Conservation (phyloP, 2,888 invertebrate genomes). For the Leptarthrus brevirostris region DNA sequence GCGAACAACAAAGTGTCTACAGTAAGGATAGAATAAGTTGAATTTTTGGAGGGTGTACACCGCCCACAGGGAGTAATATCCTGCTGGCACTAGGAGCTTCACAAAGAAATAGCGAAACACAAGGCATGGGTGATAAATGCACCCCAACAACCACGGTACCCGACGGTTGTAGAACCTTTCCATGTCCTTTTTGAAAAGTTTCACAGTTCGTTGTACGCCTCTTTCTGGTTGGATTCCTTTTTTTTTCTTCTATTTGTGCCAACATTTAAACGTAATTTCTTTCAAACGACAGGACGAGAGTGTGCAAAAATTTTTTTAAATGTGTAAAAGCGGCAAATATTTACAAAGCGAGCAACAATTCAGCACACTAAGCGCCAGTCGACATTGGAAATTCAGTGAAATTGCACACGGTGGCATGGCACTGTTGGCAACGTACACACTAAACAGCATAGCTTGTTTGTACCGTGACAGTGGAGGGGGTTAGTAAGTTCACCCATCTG, state of each 20-base stretch:
- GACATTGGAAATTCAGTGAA: conserved; percentile 1
- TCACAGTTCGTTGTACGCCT: conserved; percentile 4
- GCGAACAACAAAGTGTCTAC: conserved; percentile 17
- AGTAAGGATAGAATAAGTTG: conserved; percentile 3
- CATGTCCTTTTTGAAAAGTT: neutral
- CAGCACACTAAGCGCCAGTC: neutral
- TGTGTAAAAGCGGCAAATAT: conserved; percentile 18
- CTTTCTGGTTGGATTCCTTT: neutral
- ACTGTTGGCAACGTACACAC: neutral
- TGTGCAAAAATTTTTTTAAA: conserved; percentile 17
- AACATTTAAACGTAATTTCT: conserved; percentile 19
- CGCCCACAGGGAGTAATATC: conserved; percentile 10
- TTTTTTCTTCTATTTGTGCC: neutral
- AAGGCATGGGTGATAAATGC: neutral
- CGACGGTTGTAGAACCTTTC: neutral
- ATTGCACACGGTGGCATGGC: neutral
- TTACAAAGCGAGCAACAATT: conserved; percentile 12
- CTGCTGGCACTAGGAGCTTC: conserved; percentile 5
- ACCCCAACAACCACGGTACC: neutral
- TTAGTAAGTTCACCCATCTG: neutral
- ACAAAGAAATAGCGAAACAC: neutral
- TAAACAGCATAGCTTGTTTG: neutral
- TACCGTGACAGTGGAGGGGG: neutral
- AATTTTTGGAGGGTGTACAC: conserved; percentile 6
- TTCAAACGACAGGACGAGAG: conserved; percentile 2